Conservation (phyloP, 2,888 invertebrate species). For the Leucania comma region DNA sequence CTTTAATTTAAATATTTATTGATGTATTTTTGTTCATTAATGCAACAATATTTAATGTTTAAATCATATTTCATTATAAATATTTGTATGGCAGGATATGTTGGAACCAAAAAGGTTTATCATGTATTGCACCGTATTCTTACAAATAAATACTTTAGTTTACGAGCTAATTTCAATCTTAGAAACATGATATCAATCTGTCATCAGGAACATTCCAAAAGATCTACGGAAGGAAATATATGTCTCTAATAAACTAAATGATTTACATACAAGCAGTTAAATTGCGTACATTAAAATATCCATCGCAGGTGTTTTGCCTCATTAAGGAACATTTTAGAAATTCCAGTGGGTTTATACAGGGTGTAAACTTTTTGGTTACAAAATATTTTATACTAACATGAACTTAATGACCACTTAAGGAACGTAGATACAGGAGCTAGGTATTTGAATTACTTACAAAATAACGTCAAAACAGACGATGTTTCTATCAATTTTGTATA, state of each 20-base stretch:
- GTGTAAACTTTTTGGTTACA: slow-evolving; percentile 31
- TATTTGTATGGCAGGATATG: no score
- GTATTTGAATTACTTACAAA: no score
- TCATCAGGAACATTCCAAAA: slow-evolving; percentile 35
- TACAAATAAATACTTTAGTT: no score
- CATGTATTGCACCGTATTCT: no score
- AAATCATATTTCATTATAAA: no score
- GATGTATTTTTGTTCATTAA: no score
- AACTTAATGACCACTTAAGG: neutral
- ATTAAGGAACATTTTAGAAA: slow-evolving; percentile 75
- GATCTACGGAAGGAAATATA: slow-evolving; percentile 45
- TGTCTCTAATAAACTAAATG: slow-evolving; percentile 57
- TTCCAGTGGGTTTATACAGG: slow-evolving; percentile 55
- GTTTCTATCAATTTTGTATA: neutral
- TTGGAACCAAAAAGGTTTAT: no score
- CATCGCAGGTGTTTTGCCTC: slow-evolving; percentile 78
- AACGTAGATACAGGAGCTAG: neutral
- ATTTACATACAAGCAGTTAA: slow-evolving; percentile 58
- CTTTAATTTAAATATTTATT: no score
- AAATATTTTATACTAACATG: neutral
- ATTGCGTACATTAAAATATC: slow-evolving; percentile 60
- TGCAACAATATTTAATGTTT: no score
- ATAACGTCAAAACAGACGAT: no score
- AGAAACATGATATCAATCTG: slow-evolving; percentile 44
- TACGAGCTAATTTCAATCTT: slow-evolving; percentile 19